Conservation (phyloP, 1,140 invertebrate genomes). For the Philaenus spumarius region DNA sequence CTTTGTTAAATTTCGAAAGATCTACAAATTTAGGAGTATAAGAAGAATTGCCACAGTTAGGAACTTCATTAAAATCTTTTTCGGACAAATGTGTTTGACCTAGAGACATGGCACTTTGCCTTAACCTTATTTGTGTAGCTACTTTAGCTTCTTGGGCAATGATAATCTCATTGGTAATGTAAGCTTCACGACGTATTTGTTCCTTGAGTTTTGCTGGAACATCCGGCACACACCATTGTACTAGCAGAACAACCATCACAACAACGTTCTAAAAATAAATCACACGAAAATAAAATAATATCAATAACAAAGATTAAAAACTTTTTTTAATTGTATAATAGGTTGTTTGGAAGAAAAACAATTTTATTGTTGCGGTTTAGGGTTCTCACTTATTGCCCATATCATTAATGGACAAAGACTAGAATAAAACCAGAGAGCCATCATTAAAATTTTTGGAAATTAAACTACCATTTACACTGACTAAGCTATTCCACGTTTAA, state of each 20-base stretch:
- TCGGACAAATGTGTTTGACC: background rate
- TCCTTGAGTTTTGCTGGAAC: constrained; percentile 66
- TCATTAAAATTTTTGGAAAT: no score
- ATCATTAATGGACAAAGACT: no score
- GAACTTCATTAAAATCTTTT: background rate
- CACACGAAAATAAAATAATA: no score
- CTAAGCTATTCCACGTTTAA: no score
- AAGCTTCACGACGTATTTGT: constrained; percentile 74
- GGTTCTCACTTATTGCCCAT: no score
- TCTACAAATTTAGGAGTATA: background rate
- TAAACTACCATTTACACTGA: no score
- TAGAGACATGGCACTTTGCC: background rate
- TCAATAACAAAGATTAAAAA: no score
- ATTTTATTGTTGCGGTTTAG: no score
- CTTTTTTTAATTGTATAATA: no score
- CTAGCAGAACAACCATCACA: constrained; percentile 69
- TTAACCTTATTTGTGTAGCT: background rate
- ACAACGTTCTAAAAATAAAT: constrained; percentile 63
- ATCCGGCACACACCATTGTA: constrained; percentile 81
- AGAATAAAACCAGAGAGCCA: no score
- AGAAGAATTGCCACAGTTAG: background rate
- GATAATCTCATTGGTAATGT: constrained; percentile 84
- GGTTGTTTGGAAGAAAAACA: no score
- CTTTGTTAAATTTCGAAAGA: constrained; percentile 4
- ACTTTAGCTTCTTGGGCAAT: constrained; percentile 65